Evolutionary conservation across 2,797 vertebrate genomes (phyloP).

Genomic region (Chelonia mydas): DNA sequence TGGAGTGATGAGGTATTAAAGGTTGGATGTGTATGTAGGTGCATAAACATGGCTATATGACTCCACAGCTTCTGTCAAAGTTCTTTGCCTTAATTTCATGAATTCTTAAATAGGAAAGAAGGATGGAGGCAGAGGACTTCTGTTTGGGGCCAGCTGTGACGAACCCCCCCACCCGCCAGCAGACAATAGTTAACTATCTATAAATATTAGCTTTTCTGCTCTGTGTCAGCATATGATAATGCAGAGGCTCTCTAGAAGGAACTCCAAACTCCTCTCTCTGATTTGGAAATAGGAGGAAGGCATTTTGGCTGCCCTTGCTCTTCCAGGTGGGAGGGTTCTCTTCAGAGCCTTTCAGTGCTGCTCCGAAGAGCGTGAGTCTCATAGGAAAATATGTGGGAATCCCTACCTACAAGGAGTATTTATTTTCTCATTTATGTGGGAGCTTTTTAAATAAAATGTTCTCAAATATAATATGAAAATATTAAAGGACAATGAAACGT

Average conservation of each 20-base stretch:
- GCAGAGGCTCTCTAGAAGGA: neutral
- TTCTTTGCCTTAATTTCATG: constrained; percentile 34
- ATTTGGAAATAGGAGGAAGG: neutral
- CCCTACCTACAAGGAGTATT: neutral
- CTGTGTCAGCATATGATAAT: neutral
- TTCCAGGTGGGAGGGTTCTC: neutral
- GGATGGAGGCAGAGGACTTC: constrained; percentile 13
- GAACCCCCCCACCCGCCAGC: neutral
- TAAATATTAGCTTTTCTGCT: constrained; percentile 4
- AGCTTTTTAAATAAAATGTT: neutral
- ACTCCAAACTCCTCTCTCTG: neutral
- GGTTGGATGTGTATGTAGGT: constrained; percentile 64
- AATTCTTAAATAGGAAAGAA: constrained; percentile 42
- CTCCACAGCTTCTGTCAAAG: neutral
- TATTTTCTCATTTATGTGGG: neutral
- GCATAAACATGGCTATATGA: constrained; percentile 28
- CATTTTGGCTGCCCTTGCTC: neutral
- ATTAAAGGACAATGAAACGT: neutral
- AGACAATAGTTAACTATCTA: neutral
- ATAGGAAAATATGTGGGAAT: neutral
- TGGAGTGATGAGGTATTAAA: constrained; percentile 18
- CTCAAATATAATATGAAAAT: neutral
- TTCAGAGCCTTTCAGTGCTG: neutral
- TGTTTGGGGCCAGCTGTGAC: constrained; percentile 37
- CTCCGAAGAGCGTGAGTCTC: neutral